Base-by-base conservation (phyloP, 1,140 invertebrate species). In the Scaptomyza pallida region DNA sequence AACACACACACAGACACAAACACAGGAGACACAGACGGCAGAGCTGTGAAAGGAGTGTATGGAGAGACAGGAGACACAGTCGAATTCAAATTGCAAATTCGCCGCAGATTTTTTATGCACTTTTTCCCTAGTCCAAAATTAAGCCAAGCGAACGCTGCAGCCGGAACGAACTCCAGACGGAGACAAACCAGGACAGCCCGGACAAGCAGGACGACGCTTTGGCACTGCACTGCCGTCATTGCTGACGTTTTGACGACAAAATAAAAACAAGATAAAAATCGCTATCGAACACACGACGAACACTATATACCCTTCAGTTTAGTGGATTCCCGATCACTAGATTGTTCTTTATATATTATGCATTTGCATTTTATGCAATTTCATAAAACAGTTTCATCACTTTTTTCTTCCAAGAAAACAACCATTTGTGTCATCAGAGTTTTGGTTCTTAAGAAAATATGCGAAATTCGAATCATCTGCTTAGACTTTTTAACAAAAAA, bases 1-100 rank as follows among this genome's bases (percentile, higher is more conserved):
- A n/a, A n/a, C 70, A 48, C 37, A 67, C 35, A 40, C 15, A 17
- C 15, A 57, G 23, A n/a, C n/a, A n/a, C n/a, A n/a, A 23, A n/a
- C n/a, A 43, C 63, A 67, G 15, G 10, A 10, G 17, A 23, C 5
- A 45, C 69, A 79, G 75, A 62, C 76, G 60, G 23, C 4, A 30
- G 15, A 37, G 2, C 4, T 26, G 21, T 15, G 16, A 5, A n/a
- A 40, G 10, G 44, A 30, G 54, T 37, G 55, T 41, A n/a, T n/a
- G n/a, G 64, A 61, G n/a, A 55, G 57, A 54, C 35, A 35, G 64
- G 52, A 69, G 52, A 59, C 40, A 62, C 63, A 79, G 75, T 69
- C 81, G 63, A 86, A 86, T 81, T 81, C 82, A 85, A 85, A 85
- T 85, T 85, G 80, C 80, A 86, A 85, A 85, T 81, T 85, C 80